These are phyloP conservation scores for Patella ulyssiponensis DNA, from an alignment of 2,888 invertebrate genomes.

Conservation along the genomic window DNA sequence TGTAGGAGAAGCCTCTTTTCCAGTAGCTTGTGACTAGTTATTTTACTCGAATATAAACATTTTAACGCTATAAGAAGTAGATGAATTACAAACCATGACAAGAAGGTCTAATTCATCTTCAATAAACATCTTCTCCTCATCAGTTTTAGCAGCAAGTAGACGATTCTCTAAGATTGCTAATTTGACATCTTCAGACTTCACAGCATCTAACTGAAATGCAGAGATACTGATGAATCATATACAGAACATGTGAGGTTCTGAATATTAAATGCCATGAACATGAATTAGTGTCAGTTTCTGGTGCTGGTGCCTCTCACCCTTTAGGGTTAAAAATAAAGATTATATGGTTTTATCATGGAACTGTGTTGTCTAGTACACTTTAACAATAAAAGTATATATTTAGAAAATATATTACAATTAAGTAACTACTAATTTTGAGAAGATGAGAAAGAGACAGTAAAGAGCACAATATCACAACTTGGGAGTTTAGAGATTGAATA, in stretches of 20 bases:
- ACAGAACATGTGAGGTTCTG: conserved; percentile 11
- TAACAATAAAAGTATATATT: no score
- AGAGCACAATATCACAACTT: no score
- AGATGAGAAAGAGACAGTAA: no score
- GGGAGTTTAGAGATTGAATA: no score
- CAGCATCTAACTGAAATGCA: conserved; percentile 67
- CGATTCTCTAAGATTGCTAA: conserved; percentile 69
- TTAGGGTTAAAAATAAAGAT: not conserved
- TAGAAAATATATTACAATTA: no score
- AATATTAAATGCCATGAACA: not conserved
- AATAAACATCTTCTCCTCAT: conserved; percentile 39
- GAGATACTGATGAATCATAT: not conserved
- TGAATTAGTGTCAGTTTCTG: conserved; percentile 10
- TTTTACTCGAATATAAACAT: no score
- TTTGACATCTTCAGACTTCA: conserved; percentile 72
- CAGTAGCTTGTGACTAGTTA: no score
- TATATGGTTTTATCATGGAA: not conserved
- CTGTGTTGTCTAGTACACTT: not conserved
- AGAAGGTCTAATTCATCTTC: conserved; percentile 13
- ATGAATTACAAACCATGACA: conserved; percentile 1
- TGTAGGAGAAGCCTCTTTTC: no score
- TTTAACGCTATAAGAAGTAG: no score
- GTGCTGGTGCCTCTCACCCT: not conserved
- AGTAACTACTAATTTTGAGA: no score
- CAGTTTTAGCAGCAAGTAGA: conserved; percentile 55